phyloP scores from a whole-genome alignment of 2,797 vertebrate genomes.

The Neosilurus mollespiculum region DNA sequence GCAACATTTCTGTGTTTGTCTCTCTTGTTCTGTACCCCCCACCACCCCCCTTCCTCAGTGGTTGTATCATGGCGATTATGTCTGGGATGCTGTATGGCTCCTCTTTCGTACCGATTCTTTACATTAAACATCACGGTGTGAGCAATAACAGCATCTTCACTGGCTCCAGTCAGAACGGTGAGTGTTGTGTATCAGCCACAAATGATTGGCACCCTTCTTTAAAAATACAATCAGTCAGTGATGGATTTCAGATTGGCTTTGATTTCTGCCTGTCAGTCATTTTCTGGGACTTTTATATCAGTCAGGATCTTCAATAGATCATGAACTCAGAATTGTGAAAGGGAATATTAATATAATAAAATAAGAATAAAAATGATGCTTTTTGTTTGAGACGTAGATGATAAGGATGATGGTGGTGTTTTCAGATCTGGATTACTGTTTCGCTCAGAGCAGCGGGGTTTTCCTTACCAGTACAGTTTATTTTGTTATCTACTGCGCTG shows the following conservation, averaged over 20 bases:
- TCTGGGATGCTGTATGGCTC: conserved; percentile 82
- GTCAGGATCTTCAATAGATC: not conserved
- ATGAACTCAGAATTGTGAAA: not conserved
- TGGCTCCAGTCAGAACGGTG: conserved; percentile 85
- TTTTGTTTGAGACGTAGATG: too few relatives aligned
- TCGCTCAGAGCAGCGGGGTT: conserved; percentile 83
- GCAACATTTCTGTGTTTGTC: too few relatives aligned
- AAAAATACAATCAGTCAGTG: not conserved
- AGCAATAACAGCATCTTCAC: conserved; percentile 74
- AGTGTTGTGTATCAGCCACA: not conserved
- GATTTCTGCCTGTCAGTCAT: too few relatives aligned
- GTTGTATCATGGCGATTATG: conserved; percentile 78
- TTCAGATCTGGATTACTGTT: conserved; percentile 88
- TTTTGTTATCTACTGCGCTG: conserved; percentile 82
- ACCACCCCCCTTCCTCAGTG: conserved; percentile 67
- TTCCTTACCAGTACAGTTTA: conserved; percentile 85
- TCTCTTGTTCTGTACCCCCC: not conserved
- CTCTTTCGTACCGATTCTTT: conserved; percentile 81
- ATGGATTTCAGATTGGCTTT: not conserved
- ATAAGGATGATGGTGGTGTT: conserved; percentile 24
- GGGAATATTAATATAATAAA: too few relatives aligned
- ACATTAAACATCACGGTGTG: conserved; percentile 83
- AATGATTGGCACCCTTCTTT: not conserved
- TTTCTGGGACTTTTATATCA: too few relatives aligned
- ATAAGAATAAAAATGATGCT: too few relatives aligned